Percentiles rank a stretch among this genome's conserved stretches.
Evolutionary conservation across 2,888 invertebrate species (phyloP).

Genomic region (Zhengitettix transpicula): DNA sequence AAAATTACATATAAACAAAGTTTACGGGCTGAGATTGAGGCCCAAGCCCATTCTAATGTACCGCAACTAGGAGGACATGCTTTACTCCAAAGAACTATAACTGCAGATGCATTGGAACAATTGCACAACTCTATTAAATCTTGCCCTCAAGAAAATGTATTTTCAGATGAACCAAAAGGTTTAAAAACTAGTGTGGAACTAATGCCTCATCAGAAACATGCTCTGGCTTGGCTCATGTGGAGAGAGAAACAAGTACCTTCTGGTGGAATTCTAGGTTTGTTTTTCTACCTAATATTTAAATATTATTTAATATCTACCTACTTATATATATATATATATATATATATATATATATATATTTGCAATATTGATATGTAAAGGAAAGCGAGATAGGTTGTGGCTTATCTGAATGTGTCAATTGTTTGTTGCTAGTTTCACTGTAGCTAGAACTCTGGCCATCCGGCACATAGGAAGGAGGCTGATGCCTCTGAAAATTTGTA

Average conservation of each 20-base stretch:
- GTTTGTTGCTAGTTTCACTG: too few species aligned
- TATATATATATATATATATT: constrained; percentile 10
- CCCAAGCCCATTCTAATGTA: too few species aligned
- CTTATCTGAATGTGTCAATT: too few species aligned
- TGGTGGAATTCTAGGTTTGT: constrained; percentile 69
- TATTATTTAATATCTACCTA: too few species aligned
- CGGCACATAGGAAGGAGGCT: too few species aligned
- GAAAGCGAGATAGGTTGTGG: neutral
- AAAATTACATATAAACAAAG: too few species aligned
- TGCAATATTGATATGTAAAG: constrained; percentile 15
- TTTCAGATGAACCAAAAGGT: constrained; percentile 41
- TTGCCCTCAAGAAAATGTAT: constrained; percentile 42
- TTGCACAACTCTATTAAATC: constrained; percentile 52
- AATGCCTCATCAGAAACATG: constrained; percentile 73
- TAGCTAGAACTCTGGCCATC: too few species aligned
- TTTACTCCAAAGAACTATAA: constrained; percentile 29
- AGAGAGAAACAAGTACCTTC: constrained; percentile 69
- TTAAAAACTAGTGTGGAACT: constrained; percentile 38
- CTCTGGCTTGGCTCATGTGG: constrained; percentile 78
- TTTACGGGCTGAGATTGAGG: too few species aligned
- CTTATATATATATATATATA: constrained; percentile 2
- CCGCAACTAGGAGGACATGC: neutral
- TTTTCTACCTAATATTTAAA: neutral
- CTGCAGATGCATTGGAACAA: constrained; percentile 51
- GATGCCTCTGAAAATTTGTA: too few species aligned